These are phyloP conservation scores for Hymenochirus boettgeri DNA, from an alignment of 2,113 vertebrate species.

Conservation along the genomic window DNA sequence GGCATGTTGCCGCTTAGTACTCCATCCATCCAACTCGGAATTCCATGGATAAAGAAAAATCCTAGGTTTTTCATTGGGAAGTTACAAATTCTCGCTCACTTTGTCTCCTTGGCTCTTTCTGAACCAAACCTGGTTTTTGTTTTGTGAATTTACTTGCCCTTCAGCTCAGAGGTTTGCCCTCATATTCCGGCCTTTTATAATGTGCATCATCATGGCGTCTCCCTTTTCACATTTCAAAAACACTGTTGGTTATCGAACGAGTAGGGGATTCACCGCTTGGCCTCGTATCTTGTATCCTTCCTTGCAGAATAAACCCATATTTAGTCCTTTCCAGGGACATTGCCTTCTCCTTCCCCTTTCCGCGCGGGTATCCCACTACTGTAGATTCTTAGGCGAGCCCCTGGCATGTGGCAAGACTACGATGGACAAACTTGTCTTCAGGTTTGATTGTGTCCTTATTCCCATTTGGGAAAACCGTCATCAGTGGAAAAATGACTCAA, in stretches of 20 bases:
- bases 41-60: slow-evolving; percentile 54
- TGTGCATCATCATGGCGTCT: slow-evolving; percentile 35
- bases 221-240: no score
- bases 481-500: slow-evolving; percentile 69
- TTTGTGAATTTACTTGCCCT: slow-evolving; percentile 61
- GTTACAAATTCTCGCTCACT: slow-evolving; percentile 47
- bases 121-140: slow-evolving; percentile 65
- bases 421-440: slow-evolving; percentile 43
- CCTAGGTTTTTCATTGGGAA: slow-evolving; percentile 42
- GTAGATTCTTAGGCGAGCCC: no score
- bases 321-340: slow-evolving; percentile 56
- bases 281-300: slow-evolving; percentile 29
- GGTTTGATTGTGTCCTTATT: not conserved
- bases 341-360: slow-evolving; percentile 52
- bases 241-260: no score
- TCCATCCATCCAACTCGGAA: slow-evolving; percentile 47
- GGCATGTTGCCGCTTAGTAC: slow-evolving; percentile 42
- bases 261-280: slow-evolving; percentile 46
- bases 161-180: slow-evolving; percentile 45
- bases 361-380: slow-evolving; percentile 47
- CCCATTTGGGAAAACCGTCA: slow-evolving; percentile 53
- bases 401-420: no score
- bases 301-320: slow-evolving; percentile 38
- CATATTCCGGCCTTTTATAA: slow-evolving; percentile 38
- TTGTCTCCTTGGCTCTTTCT: slow-evolving; percentile 62